Percentiles rank a stretch among this genome's conserved stretches.
These are phyloP conservation scores for Dione vanillae DNA, from an alignment of 2,888 invertebrate genomes.

Conservation along the genomic window DNA sequence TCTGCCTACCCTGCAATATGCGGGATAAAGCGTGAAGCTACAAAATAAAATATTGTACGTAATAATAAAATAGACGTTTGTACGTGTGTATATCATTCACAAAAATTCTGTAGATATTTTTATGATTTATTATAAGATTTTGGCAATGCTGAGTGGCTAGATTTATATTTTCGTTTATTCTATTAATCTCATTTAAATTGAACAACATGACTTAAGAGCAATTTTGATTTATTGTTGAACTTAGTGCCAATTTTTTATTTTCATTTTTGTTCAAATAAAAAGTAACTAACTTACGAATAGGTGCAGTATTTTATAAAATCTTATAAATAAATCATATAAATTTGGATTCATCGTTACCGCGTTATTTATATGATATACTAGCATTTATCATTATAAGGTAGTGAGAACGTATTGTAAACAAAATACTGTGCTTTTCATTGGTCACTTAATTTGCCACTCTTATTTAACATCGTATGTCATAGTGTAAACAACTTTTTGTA, in stretches of 20 bases:
- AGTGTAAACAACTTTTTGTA: too few relatives aligned
- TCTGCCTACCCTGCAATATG: too few relatives aligned
- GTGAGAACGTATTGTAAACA: too few relatives aligned
- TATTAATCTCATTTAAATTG: constrained; percentile 57
- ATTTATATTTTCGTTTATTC: constrained; percentile 61
- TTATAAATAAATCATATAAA: too few relatives aligned
- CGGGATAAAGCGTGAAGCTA: too few relatives aligned
- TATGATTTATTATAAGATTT: constrained; percentile 68
- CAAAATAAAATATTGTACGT: background rate
- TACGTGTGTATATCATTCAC: constrained; percentile 52
- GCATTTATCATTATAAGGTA: too few relatives aligned
- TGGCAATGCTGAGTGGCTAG: constrained; percentile 63
- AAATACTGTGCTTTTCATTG: too few relatives aligned
- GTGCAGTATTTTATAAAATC: background rate
- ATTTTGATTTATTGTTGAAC: constrained; percentile 60
- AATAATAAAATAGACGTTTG: background rate
- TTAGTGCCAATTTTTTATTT: background rate
- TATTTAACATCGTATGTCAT: too few relatives aligned
- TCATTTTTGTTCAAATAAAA: background rate
- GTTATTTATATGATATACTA: too few relatives aligned
- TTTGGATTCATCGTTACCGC: too few relatives aligned
- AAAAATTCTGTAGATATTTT: constrained; percentile 53
- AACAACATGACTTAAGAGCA: constrained; percentile 58
- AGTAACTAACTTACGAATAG: background rate
- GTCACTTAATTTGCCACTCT: too few relatives aligned